Conservation (phyloP, 2,797 vertebrate species). For the Echiichthys vipera region DNA sequence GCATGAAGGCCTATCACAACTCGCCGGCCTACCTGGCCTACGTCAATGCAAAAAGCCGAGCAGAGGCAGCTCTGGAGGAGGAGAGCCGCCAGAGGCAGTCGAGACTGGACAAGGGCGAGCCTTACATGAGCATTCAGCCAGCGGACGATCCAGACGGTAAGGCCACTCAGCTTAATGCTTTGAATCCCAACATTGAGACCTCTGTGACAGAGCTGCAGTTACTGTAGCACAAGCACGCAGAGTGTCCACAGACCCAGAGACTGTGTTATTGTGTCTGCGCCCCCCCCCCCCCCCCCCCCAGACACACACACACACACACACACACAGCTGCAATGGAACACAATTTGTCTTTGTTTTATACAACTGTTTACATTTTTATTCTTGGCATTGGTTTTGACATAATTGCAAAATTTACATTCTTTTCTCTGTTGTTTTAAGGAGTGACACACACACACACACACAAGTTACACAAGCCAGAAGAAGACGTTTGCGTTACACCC, state of each 20-base stretch:
- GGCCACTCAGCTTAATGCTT: constrained; percentile 53
- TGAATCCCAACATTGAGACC: constrained; percentile 56
- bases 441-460: constrained; percentile 30
- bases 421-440: constrained; percentile 65
- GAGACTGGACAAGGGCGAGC: constrained; percentile 95
- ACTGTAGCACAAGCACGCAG: constrained; percentile 62
- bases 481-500: constrained; percentile 74
- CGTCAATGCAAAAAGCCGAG: constrained; percentile 95
- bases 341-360: constrained; percentile 41
- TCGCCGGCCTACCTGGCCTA: constrained; percentile 98
- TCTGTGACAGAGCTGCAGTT: constrained; percentile 66
- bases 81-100: constrained; percentile 97
- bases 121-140: constrained; percentile 97
- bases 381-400: constrained; percentile 59
- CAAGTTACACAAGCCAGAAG: constrained; percentile 46
- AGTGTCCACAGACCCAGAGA: constrained; percentile 32
- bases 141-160: constrained; percentile 96
- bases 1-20: constrained; percentile 99
- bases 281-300: background rate
- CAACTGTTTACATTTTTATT: constrained; percentile 58
- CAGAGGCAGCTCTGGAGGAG: constrained; percentile 95
- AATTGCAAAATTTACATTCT: constrained; percentile 73
- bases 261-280: too few species aligned
- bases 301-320: too few species aligned
- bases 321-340: constrained; percentile 2